Base-by-base conservation (phyloP, 2,113 vertebrate genomes). In the Octodon degus region DNA sequence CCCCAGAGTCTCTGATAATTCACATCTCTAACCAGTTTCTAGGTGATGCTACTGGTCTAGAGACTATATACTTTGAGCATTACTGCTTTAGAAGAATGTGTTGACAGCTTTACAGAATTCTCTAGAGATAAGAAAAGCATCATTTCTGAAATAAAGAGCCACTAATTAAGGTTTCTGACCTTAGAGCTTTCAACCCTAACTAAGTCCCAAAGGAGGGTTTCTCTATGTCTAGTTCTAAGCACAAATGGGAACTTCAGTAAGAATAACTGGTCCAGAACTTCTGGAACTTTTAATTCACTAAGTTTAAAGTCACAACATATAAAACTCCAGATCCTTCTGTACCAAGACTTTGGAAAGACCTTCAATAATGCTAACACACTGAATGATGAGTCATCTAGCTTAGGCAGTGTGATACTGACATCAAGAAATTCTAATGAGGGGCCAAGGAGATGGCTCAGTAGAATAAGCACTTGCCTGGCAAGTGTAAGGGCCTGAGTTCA, bases 391-490 rank as follows among this genome's bases (percentile, higher is more conserved):
- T 86, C 53, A 25, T 47, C 30, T 34, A 81, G 58, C 70, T 70
- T 65, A 95, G 82, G 43, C 60, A 91, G 55, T 83, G 25, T 91
- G 65, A 85, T 82, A 77, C 37, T 30, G 27, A 89, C 53, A 88
- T 72, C 58, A 80, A 60, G 70, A 91, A 63, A 96, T 77, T 85
- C 58, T 95, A 96, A 91, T 72, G 76, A 92, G n/a, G 50, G 50
- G 50, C 50, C 11, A 12, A 9, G 50, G 50, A 50, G 50, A 50
- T 50, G 50, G 50, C 50, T 50, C 50, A 50, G 50, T 50, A 12
- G 50, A 50, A 50, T 50, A 50, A 50, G 50, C 50, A 50, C 11
- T 50, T 50, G 50, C 50, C 50, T 50, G 50, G 50, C 50, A 50
- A 50, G 50, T 50, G 50, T 12, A 50, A 50, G 50, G 50, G 50